Evolutionary conservation across 2,113 vertebrate species (phyloP).

Genomic region (Brachypodius melanocephalos): DNA sequence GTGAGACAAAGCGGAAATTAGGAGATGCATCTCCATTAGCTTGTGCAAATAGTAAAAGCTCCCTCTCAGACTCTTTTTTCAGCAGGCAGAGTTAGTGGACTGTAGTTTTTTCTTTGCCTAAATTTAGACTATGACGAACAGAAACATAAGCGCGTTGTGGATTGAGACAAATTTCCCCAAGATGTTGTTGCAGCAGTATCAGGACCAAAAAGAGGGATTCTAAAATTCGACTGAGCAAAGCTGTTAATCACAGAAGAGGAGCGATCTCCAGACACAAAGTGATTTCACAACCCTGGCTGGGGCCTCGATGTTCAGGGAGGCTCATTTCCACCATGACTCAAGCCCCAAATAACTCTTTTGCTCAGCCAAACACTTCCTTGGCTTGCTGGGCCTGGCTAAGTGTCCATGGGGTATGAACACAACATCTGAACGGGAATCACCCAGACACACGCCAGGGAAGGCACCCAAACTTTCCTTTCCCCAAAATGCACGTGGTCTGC

Average conservation of each 20-base stretch:
- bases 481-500: neutral
- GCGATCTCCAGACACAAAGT: neutral
- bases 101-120: constrained; percentile 14
- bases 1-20: neutral
- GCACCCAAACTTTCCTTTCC: neutral
- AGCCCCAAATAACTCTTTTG: neutral
- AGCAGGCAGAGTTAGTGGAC: neutral
- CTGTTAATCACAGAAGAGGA: neutral
- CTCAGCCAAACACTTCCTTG: constrained; percentile 23
- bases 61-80: neutral
- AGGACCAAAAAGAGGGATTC: constrained; percentile 19
- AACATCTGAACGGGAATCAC: neutral
- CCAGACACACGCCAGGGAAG: neutral
- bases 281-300: constrained; percentile 48
- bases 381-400: neutral
- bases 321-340: constrained; percentile 43
- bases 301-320: neutral
- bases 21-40: constrained; percentile 35
- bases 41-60: constrained; percentile 35
- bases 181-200: neutral
- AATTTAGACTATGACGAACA: neutral
- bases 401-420: accelerated
- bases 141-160: constrained; percentile 6
- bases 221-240: constrained; percentile 11
- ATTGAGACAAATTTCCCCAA: constrained; percentile 41